Conservation (phyloP, 2,113 vertebrate genomes). For the Erythrolamprus reginae region DNA sequence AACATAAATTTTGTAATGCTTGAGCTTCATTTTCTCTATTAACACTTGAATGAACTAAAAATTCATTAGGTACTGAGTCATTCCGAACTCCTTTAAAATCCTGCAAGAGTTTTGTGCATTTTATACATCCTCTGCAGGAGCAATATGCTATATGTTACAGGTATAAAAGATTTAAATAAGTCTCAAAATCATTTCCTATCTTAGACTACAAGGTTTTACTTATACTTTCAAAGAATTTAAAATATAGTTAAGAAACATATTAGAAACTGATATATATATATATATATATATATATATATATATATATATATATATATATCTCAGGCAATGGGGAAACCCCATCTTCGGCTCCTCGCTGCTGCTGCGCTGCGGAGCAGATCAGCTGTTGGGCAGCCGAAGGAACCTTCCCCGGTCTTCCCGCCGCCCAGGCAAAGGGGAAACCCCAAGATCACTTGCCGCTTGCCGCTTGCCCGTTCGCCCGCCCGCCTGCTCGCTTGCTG, state of each 20-base stretch:
- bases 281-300: too few relatives aligned
- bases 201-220: slow-evolving; percentile 11
- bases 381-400: too few relatives aligned
- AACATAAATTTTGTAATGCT: slow-evolving; percentile 45
- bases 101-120: slow-evolving; percentile 26
- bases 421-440: too few relatives aligned
- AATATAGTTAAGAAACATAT: neutral
- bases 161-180: slow-evolving; percentile 34
- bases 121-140: slow-evolving; percentile 16
- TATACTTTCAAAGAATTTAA: slow-evolving; percentile 19
- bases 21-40: slow-evolving; percentile 48
- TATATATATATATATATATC: too few relatives aligned
- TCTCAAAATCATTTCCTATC: slow-evolving; percentile 25
- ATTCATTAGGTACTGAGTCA: slow-evolving; percentile 39
- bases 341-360: too few relatives aligned
- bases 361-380: too few relatives aligned
- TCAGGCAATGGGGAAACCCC: too few relatives aligned
- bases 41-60: slow-evolving; percentile 53
- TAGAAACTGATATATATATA: neutral
- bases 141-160: slow-evolving; percentile 34
- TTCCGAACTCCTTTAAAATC: slow-evolving; percentile 31
- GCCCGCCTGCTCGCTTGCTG: too few relatives aligned
- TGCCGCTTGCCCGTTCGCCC: too few relatives aligned
- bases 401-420: too few relatives aligned
- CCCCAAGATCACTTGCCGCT: too few relatives aligned